Base-by-base conservation (phyloP, 2,797 vertebrate genomes). In the Xerus rutilus region DNA sequence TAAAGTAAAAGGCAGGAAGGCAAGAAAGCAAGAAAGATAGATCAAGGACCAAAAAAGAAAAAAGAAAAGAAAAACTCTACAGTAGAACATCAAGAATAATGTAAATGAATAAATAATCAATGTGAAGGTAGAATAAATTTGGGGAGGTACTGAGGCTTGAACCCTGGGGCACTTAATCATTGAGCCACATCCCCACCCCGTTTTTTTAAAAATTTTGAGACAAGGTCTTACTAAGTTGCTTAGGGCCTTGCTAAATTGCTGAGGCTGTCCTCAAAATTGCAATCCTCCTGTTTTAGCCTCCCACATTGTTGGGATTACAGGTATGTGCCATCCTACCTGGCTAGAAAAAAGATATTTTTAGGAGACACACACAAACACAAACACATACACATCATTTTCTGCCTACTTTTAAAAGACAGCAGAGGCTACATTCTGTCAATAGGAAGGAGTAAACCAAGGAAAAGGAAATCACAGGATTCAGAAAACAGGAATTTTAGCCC, bases 391-490 rank as follows among this genome's bases (percentile, higher is more conserved):
- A 77, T 7, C 17, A 87, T 78, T 5, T 5, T 57, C 54, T 18
- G 64, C 7, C 79, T 1, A 85, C 18, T 70, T 86, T 83, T 57
- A 81, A 52, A 43, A 72, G 87, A 81, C 65, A 82, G 2, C 5
- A 76, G 74, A 54, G 8, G 62, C n/a, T 86, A 70, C 73, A 59
- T 0, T 39, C 18, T 89, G 70, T 11, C 1, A 81, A 70, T 64
- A 57, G 25, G 72, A 88, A 91, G n/a, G 5, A 64, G 12, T 28
- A 67, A 94, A 78, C 15, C 30, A 91, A 94, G 43, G 79, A 92
- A 93, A 18, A 74, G 35, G 43, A 86, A 74, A 23, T 8, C 62
- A 52, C 5, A 23, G 35, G n/a, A 57, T 81, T 43, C 47, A 95
- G 67, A 62, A 89, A 72, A 73, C 45, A 88, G 73, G 23, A 81